phyloP scores from a whole-genome alignment of 2,797 vertebrate genomes.

The Anableps anableps region DNA sequence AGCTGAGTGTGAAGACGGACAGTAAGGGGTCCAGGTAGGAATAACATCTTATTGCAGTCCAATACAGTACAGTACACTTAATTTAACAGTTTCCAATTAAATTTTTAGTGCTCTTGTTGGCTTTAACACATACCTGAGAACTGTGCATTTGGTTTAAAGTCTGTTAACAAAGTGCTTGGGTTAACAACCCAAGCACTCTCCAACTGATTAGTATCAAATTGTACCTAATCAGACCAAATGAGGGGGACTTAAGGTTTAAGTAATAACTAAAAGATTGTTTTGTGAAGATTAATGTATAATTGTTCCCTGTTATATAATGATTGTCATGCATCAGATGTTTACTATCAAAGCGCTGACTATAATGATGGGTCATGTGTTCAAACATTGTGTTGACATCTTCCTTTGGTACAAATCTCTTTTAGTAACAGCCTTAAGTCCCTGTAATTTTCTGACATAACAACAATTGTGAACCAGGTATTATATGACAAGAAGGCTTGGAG shows the following conservation, averaged over 20 bases:
- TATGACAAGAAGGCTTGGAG: neutral
- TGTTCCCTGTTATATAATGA: neutral
- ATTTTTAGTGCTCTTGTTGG: neutral
- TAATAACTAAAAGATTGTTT: neutral
- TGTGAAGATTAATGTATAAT: neutral
- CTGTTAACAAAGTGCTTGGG: neutral
- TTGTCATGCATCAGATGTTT: neutral
- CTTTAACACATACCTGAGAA: neutral
- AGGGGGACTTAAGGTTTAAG: neutral
- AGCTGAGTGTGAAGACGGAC: slow-evolving; percentile 79
- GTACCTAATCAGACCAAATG: neutral
- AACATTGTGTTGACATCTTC: neutral
- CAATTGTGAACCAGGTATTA: neutral
- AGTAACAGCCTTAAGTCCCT: neutral
- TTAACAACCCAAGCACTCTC: neutral
- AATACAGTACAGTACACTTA: neutral
- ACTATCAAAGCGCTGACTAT: neutral
- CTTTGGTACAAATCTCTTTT: neutral
- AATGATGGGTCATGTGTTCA: slow-evolving; percentile 6
- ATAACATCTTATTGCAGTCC: neutral
- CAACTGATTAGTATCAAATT: neutral
- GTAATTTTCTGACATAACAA: slow-evolving; percentile 1
- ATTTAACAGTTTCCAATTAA: neutral
- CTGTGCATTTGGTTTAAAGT: neutral
- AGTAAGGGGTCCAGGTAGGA: slow-evolving; percentile 77